A percentile compares a stretch with the other conserved stretches of the same genome.
These are phyloP conservation scores for Triplophysa siluroides DNA, from an alignment of 2,113 vertebrate genomes.

Conservation along the genomic window DNA sequence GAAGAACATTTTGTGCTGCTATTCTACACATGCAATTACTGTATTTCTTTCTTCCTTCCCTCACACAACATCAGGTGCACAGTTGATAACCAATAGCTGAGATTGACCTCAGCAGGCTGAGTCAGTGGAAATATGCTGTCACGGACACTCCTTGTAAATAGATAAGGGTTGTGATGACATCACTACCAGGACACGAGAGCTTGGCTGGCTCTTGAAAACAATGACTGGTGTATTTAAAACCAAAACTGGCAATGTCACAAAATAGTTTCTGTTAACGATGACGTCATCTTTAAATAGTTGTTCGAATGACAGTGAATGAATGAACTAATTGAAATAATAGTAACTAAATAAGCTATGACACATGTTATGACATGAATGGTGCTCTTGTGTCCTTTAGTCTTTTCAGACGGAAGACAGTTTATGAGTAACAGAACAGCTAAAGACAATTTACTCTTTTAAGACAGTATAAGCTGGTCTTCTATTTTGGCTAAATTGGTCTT, in stretches of 20 bases:
- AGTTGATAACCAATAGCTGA: not conserved
- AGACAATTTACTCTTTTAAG: too few relatives aligned
- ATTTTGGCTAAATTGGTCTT: too few relatives aligned
- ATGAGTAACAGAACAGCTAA: too few relatives aligned
- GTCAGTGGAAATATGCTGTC: slow-evolving; percentile 25
- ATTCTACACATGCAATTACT: not conserved
- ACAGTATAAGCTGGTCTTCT: too few relatives aligned
- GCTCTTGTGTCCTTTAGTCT: too few relatives aligned
- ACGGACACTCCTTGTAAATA: not conserved
- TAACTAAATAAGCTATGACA: not conserved
- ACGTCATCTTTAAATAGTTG: not conserved
- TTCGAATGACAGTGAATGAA: not conserved
- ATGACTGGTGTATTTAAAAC: not conserved
- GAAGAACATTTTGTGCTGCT: not conserved
- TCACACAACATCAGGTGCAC: not conserved
- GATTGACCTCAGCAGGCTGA: slow-evolving; percentile 12
- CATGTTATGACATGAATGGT: too few relatives aligned
- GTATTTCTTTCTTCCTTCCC: not conserved
- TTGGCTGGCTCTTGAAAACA: not conserved
- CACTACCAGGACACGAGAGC: not conserved
- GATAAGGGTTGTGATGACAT: slow-evolving; percentile 26
- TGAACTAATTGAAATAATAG: not conserved
- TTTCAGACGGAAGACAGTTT: too few relatives aligned
- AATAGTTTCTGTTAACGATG: not conserved
- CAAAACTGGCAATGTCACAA: not conserved